Percentiles rank a stretch among this genome's conserved stretches.
Evolutionary conservation across 2,113 vertebrate genomes (phyloP).

Genomic region (Indri indri): DNA sequence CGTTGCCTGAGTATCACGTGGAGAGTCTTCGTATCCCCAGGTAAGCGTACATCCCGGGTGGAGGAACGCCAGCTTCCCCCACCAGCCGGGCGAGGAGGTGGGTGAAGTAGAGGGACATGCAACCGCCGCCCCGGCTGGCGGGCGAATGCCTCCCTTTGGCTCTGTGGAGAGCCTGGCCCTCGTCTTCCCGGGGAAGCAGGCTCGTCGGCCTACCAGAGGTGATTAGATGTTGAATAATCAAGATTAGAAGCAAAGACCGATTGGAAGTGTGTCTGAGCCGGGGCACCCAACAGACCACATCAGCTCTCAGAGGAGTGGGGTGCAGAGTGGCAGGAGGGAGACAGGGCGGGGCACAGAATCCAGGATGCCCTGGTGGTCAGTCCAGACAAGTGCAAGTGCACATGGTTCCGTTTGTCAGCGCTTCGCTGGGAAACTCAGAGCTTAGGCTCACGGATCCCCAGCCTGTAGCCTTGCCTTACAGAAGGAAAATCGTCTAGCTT

Average conservation of each 20-base stretch:
- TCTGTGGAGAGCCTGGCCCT: not conserved
- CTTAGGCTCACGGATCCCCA: not conserved
- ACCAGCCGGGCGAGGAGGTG: not conserved
- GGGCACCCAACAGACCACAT: not conserved
- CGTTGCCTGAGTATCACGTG: not conserved
- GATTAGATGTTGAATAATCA: not conserved
- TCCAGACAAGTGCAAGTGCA: not conserved
- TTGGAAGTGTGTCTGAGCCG: not conserved
- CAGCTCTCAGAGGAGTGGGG: not conserved
- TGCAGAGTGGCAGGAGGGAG: not conserved
- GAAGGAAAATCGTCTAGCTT: not conserved
- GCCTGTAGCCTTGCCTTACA: not conserved
- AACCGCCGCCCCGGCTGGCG: too few species aligned
- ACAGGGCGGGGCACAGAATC: not conserved
- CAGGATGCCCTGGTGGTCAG: too few species aligned
- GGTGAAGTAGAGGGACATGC: too few species aligned
- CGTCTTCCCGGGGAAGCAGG: not conserved
- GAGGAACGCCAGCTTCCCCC: not conserved
- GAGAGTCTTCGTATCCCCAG: not conserved
- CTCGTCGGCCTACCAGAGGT: not conserved
- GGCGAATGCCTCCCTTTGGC: not conserved
- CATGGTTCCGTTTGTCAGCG: not conserved
- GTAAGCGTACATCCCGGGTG: rapidly evolving
- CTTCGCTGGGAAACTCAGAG: not conserved
- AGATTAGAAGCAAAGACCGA: not conserved